These are phyloP conservation scores for Ormyrus thymus DNA, from an alignment of 2,888 invertebrate genomes.

Conservation along the genomic window DNA sequence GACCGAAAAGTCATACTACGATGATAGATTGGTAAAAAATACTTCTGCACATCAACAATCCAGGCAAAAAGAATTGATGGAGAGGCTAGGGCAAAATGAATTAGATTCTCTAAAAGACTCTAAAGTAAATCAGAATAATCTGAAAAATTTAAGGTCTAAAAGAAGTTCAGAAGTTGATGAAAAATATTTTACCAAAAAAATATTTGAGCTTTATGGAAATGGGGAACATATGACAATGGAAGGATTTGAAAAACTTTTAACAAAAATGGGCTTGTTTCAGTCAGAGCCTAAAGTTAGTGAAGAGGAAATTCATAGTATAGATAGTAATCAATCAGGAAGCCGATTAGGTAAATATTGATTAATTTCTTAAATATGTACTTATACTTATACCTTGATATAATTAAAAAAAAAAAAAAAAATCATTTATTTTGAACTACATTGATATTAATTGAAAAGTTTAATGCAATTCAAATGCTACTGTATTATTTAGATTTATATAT, in stretches of 20 bases:
- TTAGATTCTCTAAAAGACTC: constrained; percentile 24
- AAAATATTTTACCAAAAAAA: constrained; percentile 80
- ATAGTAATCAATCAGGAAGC: constrained; percentile 60
- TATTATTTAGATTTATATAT: not conserved
- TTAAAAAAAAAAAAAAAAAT: constrained; percentile 16
- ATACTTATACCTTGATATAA: not conserved
- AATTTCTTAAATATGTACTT: not conserved
- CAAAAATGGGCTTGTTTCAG: constrained; percentile 78
- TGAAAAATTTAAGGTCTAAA: constrained; percentile 58
- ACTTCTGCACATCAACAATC: constrained; percentile 10
- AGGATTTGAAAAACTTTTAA: constrained; percentile 83
- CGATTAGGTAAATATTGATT: constrained; percentile 57
- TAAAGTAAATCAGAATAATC: constrained; percentile 36
- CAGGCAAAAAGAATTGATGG: constrained; percentile 60
- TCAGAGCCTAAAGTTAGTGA: constrained; percentile 75
- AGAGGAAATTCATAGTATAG: constrained; percentile 61
- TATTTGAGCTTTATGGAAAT: constrained; percentile 83
- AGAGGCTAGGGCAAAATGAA: constrained; percentile 63
- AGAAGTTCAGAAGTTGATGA: constrained; percentile 74
- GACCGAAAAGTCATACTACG: constrained; percentile 31
- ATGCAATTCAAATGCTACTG: too few species aligned
- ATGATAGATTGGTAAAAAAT: constrained; percentile 27
- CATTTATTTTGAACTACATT: too few species aligned
- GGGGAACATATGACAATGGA: constrained; percentile 80
- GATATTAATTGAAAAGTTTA: too few species aligned